Conservation (phyloP, 2,888 invertebrate species). For the Drosophila phalerata region DNA sequence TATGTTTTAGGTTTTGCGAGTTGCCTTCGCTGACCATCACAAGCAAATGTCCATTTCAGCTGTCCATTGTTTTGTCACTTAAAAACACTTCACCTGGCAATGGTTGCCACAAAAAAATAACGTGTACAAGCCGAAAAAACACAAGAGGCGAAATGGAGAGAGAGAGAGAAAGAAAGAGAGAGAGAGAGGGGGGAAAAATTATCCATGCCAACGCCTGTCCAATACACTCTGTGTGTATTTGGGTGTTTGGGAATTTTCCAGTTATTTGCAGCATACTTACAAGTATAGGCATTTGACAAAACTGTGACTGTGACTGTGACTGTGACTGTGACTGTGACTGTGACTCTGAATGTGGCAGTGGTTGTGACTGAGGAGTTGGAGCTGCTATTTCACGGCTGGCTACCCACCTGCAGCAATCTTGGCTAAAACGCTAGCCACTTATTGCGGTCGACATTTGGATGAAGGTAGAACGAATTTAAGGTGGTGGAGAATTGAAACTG, state of each 20-base stretch:
- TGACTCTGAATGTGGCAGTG: constrained; percentile 2
- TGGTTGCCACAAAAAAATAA: constrained; percentile 2
- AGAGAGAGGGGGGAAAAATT: constrained; percentile 8
- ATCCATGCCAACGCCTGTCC: constrained; percentile 38
- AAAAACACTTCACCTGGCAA: constrained; percentile 41
- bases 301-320: constrained; percentile 11
- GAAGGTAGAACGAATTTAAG: not conserved
- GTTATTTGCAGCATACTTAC: constrained; percentile 60
- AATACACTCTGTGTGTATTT: constrained; percentile 9
- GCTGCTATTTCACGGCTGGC: constrained; percentile 48
- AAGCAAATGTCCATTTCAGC: constrained; percentile 37
- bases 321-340: constrained; percentile 6
- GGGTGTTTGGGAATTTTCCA: constrained; percentile 20
- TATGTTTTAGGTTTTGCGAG: constrained; percentile 9
- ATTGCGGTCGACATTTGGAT: constrained; percentile 18
- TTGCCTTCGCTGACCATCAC: constrained; percentile 18
- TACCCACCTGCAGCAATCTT: constrained; percentile 32
- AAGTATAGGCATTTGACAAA: constrained; percentile 61
- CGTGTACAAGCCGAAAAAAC: not conserved
- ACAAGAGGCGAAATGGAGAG: not conserved
- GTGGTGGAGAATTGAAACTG: not conserved
- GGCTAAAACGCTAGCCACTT: constrained; percentile 30
- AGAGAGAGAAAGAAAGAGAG: not conserved
- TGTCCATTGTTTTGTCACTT: constrained; percentile 71
- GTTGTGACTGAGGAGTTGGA: constrained; percentile 5